phyloP scores from a whole-genome alignment of 1,140 invertebrate genomes.

The Parapsyche elsis region DNA sequence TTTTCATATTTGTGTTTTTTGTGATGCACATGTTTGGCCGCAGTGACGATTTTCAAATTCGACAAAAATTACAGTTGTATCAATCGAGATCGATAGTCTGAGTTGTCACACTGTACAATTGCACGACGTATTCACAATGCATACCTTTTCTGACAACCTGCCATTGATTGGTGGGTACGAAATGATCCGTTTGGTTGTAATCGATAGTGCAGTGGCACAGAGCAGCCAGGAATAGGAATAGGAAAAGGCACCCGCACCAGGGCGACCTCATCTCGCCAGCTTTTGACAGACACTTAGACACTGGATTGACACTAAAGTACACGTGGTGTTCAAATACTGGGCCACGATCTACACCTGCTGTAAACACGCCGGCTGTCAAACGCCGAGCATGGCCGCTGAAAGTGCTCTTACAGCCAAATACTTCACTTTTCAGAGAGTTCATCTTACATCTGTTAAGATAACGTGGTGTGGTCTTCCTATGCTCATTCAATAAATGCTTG shows the following conservation, averaged over 20 bases:
- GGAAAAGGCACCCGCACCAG: background rate
- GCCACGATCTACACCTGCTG: background rate
- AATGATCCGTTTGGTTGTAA: constrained; percentile 56
- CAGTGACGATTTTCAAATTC: no score
- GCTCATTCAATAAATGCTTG: no score
- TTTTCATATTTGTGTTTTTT: no score
- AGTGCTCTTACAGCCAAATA: background rate
- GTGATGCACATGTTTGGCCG: no score
- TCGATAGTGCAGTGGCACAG: background rate
- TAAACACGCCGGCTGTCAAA: constrained; percentile 19
- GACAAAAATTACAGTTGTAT: no score
- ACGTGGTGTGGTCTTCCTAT: no score
- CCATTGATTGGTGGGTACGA: constrained; percentile 70
- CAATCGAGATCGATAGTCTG: no score
- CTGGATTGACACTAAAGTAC: background rate
- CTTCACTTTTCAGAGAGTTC: background rate
- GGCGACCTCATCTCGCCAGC: background rate
- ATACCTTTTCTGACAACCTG: constrained; percentile 69
- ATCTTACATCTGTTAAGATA: no score
- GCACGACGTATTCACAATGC: background rate
- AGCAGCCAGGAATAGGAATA: background rate
- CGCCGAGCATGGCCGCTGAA: background rate
- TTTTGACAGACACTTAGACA: background rate
- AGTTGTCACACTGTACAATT: no score
- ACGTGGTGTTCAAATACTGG: background rate